Evolutionary conservation across 2,113 vertebrate genomes (phyloP), one percentile per base, ranked within the genome.

Genomic region (Dermatemys mawii): DNA sequence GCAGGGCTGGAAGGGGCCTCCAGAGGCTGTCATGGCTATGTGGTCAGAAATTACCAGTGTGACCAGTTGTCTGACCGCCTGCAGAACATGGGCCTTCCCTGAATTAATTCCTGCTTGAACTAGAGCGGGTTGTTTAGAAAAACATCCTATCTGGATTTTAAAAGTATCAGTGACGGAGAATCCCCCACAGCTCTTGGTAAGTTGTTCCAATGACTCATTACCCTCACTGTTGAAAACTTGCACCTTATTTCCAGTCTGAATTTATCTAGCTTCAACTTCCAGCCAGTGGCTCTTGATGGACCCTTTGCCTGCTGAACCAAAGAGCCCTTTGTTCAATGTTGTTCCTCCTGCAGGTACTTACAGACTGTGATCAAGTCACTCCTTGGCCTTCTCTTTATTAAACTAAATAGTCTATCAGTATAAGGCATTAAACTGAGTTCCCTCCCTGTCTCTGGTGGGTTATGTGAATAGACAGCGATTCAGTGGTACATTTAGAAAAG

Each of bases 391-490:
- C 60, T 17, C 60, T n/a, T n/a, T 67, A 67, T n/a, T n/a, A n/a
- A 67, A 67, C 60, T 7, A 67, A 67, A 67, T 9, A 67, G 35
- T 67, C 35, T 19, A n/a, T 67, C 17, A 21, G 4, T 4, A 67
- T n/a, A 10, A 17, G 7, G 16, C 60, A 35, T 63, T 35, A 35
- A 17, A 35, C 13, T 35, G 60, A n/a, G 60, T 19, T 67, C 35
- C 35, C 5, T 27, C 50, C 81, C 32, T 3, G 44, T 70, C 1
- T 1, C 91, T 70, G 87, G 92, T 70, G 0, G 1, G 1, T 3
- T 0, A 60, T 90, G 84, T 0, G 3, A 7, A n/a, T 67, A 53
- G 84, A 63, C 0, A 1, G 8, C 0, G 0, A 19, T 67, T 67
- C 35, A n/a, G 32, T 5, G 60, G 35, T 67, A n/a, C 35, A n/a